phyloP scores from a whole-genome alignment of 2,113 vertebrate species.

The Ptychochromis oligacanthus region DNA sequence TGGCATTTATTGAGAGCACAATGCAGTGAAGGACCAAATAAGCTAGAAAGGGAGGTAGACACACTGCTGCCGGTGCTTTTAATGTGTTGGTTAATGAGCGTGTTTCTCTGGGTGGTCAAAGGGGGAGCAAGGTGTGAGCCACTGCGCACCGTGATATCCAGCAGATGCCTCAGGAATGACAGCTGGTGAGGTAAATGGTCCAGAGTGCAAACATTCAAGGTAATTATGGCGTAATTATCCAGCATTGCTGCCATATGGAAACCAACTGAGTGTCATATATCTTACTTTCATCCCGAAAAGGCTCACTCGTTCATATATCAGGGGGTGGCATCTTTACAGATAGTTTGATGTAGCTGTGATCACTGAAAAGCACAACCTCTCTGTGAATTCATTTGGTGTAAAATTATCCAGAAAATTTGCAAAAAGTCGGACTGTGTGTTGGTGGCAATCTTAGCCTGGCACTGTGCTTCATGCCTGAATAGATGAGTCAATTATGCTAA shows the following conservation, averaged over 20 bases:
- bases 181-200: constrained; percentile 77
- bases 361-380: not conserved
- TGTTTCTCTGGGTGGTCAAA: constrained; percentile 51
- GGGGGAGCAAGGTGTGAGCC: constrained; percentile 44
- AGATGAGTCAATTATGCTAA: constrained; percentile 66
- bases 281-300: constrained; percentile 56
- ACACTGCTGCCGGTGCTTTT: constrained; percentile 21
- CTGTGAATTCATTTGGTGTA: constrained; percentile 1
- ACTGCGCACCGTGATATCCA: constrained; percentile 19
- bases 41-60: constrained; percentile 15
- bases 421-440: constrained; percentile 13
- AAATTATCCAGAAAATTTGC: constrained; percentile 19
- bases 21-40: constrained; percentile 43
- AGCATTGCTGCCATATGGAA: constrained; percentile 75
- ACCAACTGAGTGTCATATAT: constrained; percentile 58
- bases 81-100: constrained; percentile 60
- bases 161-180: constrained; percentile 64
- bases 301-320: constrained; percentile 26
- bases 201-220: constrained; percentile 75
- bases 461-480: constrained; percentile 29
- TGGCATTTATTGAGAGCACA: constrained; percentile 52
- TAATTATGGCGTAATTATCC: constrained; percentile 78
- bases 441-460: not conserved
- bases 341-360: constrained; percentile 16
- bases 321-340: constrained; percentile 22